A percentile compares a stretch with the other conserved stretches of the same genome.
Conservation (phyloP, 2,797 vertebrate species). For the Pangasius krempfi region DNA sequence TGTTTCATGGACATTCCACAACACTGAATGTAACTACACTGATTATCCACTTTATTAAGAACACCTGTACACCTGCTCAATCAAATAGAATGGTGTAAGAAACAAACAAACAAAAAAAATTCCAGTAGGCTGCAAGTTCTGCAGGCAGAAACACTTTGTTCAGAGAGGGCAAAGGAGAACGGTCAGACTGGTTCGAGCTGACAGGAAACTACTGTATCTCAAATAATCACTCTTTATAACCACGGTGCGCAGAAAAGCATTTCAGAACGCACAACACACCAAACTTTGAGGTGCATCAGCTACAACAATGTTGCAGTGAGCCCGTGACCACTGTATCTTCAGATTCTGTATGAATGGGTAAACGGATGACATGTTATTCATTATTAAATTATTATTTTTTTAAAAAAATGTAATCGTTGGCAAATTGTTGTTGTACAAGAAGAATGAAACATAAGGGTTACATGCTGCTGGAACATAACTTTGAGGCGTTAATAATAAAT, state of each 20-base stretch:
- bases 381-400: neutral
- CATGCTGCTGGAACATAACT: neutral
- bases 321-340: neutral
- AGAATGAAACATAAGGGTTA: neutral
- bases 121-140: neutral
- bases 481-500: neutral
- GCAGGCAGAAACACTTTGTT: neutral
- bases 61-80: neutral
- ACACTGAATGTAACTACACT: neutral
- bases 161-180: neutral
- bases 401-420: neutral
- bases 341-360: neutral
- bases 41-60: neutral
- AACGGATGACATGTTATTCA: neutral
- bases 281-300: neutral
- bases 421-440: neutral
- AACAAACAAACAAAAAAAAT: neutral
- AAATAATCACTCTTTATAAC: neutral
- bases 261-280: neutral
- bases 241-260: neutral
- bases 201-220: neutral
- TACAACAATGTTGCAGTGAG: neutral
- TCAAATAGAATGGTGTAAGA: neutral
- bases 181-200: neutral
- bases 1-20: constrained; percentile 1